A percentile compares a stretch with the other conserved stretches of the same genome.
Evolutionary conservation across 2,888 invertebrate genomes (phyloP).

Genomic region (Gasteruption jaculator): DNA sequence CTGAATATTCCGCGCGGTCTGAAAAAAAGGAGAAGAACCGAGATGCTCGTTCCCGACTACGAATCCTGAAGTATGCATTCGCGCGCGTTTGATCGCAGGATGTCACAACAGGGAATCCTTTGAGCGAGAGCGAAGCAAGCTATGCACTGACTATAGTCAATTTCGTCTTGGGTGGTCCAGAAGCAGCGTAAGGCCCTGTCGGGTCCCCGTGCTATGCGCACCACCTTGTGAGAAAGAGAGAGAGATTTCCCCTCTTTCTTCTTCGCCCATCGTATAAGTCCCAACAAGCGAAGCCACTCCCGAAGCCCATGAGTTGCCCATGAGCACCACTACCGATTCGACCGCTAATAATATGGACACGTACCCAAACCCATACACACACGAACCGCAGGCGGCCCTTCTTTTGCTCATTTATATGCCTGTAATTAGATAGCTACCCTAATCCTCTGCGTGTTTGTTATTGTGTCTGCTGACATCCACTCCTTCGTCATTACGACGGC

Average conservation of each 20-base stretch:
- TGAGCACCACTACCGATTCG: conserved; percentile 24
- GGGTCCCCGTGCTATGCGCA: conserved; percentile 45
- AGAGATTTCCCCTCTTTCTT: conserved; percentile 17
- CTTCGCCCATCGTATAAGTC: conserved; percentile 15
- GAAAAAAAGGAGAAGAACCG: too few species aligned
- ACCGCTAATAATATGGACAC: too few species aligned
- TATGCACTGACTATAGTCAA: conserved; percentile 37
- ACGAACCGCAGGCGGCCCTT: conserved; percentile 30
- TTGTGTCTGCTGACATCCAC: conserved; percentile 27
- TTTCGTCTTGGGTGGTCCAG: conserved; percentile 51
- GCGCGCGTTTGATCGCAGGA: too few species aligned
- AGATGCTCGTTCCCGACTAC: too few species aligned
- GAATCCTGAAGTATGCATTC: too few species aligned
- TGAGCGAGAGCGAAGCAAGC: conserved; percentile 24
- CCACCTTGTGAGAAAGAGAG: conserved; percentile 44
- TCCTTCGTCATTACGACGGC: conserved; percentile 28
- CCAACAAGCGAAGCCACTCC: conserved; percentile 33
- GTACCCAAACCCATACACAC: conserved; percentile 15
- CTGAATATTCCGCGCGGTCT: too few species aligned
- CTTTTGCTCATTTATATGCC: conserved; percentile 43
- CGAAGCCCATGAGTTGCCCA: too few species aligned
- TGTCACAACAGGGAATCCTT: conserved; percentile 20
- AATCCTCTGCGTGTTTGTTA: conserved; percentile 26
- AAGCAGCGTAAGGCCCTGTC: conserved; percentile 45
- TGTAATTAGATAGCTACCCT: conserved; percentile 42